Base-by-base conservation (phyloP, 1,140 invertebrate genomes). In the Aphaenogaster floridana region DNA sequence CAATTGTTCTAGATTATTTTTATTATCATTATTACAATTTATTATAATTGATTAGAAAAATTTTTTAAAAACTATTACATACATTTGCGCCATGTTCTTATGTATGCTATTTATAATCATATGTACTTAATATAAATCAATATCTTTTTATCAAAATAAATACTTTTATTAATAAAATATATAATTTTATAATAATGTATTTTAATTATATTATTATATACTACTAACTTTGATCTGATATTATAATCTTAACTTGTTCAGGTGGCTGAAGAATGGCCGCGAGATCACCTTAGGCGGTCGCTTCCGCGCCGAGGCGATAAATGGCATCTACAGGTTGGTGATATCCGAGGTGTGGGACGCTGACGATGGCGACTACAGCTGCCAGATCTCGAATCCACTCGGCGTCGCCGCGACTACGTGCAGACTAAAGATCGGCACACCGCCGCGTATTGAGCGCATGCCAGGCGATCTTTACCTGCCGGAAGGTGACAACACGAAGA, bases 311-410 rank as follows among this genome's bases (percentile, higher is more conserved):
- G 98, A 98, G 92, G 96, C 96, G 45, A 97, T 98, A 84, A 97
- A 98, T 86, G 98, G 98, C 15, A 96, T 97, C 0, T 98, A 98
- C 93, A 97, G 97, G 78, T 96, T 99, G n/a, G 97, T 98, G 85
- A 98, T 99, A 91, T 96, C 96, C 63, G 99, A 99, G 92, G 97
- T 99, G n/a, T 96, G 97, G 91, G 98, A 99, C 76, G 97, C 97
- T 9, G 99, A 99, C 94, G 98, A 98, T 86, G 99, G 99, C 28
- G 98, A 99, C 93, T 99, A 99, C 94, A 99, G 98, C 1, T 99
- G 99, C 94, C 99, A 99, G 93, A 98, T 99, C 17, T 97, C 97
- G 89, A 99, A 99, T 95, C 96, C 97, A 15, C 96, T 99, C 45
- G 99, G 99, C 63, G 97, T 97, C 90, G 98, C 98, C 1, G 97